Evolutionary conservation across 1,140 invertebrate genomes (phyloP).

Genomic region (Pachypsylla venusta): DNA sequence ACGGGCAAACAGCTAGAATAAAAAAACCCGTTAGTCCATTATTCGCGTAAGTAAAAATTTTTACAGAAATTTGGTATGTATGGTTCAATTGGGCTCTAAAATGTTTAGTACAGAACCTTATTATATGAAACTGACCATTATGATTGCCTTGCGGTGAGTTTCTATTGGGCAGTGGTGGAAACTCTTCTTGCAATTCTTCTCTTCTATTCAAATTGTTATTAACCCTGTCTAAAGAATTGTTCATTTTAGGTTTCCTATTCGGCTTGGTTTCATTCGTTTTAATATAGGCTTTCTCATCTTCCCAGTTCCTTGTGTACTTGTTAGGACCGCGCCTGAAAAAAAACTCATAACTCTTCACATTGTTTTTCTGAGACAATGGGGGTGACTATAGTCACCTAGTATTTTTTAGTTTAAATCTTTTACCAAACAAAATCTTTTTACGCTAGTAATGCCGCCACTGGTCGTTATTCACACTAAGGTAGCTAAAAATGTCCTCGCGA

Average conservation of each 20-base stretch:
- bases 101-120: background rate
- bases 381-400: too few species aligned
- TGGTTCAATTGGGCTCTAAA: background rate
- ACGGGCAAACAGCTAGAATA: background rate
- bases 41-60: too few species aligned
- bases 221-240: background rate
- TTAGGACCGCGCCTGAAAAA: slow-evolving; percentile 61
- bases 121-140: background rate
- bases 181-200: background rate
- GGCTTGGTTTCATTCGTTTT: slow-evolving; percentile 24
- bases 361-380: too few species aligned
- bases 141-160: too few species aligned
- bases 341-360: too few species aligned
- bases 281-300: slow-evolving; percentile 73
- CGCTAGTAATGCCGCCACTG: too few species aligned
- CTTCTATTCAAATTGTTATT: background rate
- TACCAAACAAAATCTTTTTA: too few species aligned
- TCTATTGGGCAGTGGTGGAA: background rate
- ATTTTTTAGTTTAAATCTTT: too few species aligned
- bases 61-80: background rate
- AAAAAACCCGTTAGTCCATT: too few species aligned
- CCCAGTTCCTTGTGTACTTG: slow-evolving; percentile 82
- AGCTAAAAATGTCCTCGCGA: too few species aligned
- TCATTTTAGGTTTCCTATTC: background rate
- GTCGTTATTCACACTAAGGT: too few species aligned